Percentiles rank a stretch among this genome's conserved stretches.
These are phyloP conservation scores for Rhagophthalmus giganteus DNA, from an alignment of 2,888 invertebrate genomes.

Conservation along the genomic window DNA sequence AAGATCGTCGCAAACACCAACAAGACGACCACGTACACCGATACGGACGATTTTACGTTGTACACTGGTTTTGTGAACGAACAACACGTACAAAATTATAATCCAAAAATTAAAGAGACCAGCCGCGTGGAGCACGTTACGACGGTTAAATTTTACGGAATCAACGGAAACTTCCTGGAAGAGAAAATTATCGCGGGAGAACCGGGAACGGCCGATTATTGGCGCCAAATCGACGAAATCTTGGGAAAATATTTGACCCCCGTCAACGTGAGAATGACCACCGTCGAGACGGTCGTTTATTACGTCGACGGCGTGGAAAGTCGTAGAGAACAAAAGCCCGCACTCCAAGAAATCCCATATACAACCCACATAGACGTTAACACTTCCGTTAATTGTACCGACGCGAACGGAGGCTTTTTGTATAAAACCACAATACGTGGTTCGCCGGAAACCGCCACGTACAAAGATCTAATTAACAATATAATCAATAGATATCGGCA, in stretches of 20 bases:
- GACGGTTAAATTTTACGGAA: conserved; percentile 3
- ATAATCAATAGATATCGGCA: conserved; percentile 2
- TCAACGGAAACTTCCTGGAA: conserved; percentile 5
- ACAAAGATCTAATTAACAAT: conserved; percentile 2
- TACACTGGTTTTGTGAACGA: conserved; percentile 1
- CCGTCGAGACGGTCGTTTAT: conserved; percentile 1
- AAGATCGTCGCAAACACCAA: conserved; percentile 1
- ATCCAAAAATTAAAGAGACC: conserved; percentile 7
- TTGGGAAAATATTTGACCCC: not conserved
- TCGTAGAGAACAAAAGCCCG: conserved; percentile 1
- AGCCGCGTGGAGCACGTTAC: not conserved
- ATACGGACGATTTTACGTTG: not conserved
- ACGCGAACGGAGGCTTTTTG: not conserved
- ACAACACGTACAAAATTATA: conserved; percentile 1
- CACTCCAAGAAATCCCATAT: not conserved
- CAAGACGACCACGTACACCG: conserved; percentile 1
- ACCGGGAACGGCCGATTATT: conserved; percentile 5
- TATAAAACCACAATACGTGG: conserved; percentile 2
- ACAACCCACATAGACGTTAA: conserved; percentile 4
- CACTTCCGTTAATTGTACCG: not conserved
- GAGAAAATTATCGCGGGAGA: conserved; percentile 11
- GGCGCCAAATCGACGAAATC: conserved; percentile 7
- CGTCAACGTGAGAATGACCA: not conserved
- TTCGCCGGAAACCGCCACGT: conserved; percentile 2
- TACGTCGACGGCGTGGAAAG: conserved; percentile 2